These are phyloP conservation scores for Condylostylus longicornis DNA, from an alignment of 1,140 invertebrate species.

Conservation along the genomic window DNA sequence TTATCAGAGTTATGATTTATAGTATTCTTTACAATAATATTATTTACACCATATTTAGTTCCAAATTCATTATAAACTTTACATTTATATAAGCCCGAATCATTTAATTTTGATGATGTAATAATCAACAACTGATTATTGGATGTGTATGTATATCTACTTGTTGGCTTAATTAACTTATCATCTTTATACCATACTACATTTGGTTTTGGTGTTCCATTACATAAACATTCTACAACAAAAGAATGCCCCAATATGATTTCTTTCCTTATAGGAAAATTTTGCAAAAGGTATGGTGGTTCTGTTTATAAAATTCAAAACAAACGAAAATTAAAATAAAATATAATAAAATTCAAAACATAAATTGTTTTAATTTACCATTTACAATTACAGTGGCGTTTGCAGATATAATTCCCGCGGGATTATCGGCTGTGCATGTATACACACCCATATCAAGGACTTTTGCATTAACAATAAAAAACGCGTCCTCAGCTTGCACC, in stretches of 20 bases:
- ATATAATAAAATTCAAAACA: background rate
- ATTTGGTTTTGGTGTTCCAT: slow-evolving; percentile 70
- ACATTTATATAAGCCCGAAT: slow-evolving; percentile 79
- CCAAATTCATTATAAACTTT: slow-evolving; percentile 74
- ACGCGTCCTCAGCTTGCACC: slow-evolving; percentile 77
- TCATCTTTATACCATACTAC: slow-evolving; percentile 84
- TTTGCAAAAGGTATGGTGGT: slow-evolving; percentile 74
- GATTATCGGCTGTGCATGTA: slow-evolving; percentile 83
- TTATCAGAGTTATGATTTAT: slow-evolving; percentile 24
- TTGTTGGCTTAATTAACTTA: slow-evolving; percentile 48
- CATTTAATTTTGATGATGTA: slow-evolving; percentile 54
- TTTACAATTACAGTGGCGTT: slow-evolving; percentile 80
- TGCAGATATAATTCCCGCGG: slow-evolving; percentile 67
- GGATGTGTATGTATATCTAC: slow-evolving; percentile 67
- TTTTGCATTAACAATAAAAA: slow-evolving; percentile 84
- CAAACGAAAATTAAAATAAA: too few species aligned
- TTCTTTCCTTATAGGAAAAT: slow-evolving; percentile 66
- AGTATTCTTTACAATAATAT: slow-evolving; percentile 37
- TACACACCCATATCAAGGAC: slow-evolving; percentile 79
- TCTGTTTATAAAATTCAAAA: slow-evolving; percentile 45
- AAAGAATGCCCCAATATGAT: slow-evolving; percentile 59
- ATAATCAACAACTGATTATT: slow-evolving; percentile 80
- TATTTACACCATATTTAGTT: slow-evolving; percentile 40
- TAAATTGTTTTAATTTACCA: slow-evolving; percentile 35
- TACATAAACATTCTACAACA: slow-evolving; percentile 75